A percentile compares a stretch with the other conserved stretches of the same genome.
These are phyloP conservation scores for Drosophila emarginata DNA, from an alignment of 2,888 invertebrate species.

Conservation along the genomic window DNA sequence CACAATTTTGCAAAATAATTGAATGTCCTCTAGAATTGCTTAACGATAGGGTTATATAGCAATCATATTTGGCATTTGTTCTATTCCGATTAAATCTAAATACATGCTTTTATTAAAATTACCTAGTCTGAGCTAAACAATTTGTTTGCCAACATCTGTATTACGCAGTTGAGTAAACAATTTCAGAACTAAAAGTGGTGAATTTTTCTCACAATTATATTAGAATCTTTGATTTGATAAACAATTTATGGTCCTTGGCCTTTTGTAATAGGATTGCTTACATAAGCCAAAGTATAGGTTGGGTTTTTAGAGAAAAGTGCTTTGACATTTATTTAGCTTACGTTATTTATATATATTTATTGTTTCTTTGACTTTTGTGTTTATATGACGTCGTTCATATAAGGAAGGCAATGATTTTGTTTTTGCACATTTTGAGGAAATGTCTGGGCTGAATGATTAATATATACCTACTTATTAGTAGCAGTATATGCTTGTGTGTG, in stretches of 20 bases:
- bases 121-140: too few species aligned
- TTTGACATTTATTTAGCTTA: too few species aligned
- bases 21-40: conserved; percentile 10
- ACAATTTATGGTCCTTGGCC: neutral
- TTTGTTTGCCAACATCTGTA: neutral
- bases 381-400: neutral
- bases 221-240: neutral
- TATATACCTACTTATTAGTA: neutral
- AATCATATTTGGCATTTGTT: neutral
- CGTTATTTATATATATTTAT: neutral
- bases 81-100: conserved; percentile 1
- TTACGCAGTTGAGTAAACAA: neutral
- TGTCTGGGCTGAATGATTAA: neutral
- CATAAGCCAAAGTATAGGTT: neutral
- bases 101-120: too few species aligned
- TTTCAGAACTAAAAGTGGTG: neutral
- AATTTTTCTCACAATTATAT: neutral
- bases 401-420: neutral
- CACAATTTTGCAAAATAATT: conserved; percentile 5
- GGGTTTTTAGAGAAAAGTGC: neutral
- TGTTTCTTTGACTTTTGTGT: neutral
- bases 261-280: neutral
- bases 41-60: conserved; percentile 14
- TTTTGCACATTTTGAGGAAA: conserved; percentile 1
- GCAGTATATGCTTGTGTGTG: neutral